These are phyloP conservation scores for Myiagra hebetior DNA, from an alignment of 2,113 vertebrate species.

Conservation along the genomic window DNA sequence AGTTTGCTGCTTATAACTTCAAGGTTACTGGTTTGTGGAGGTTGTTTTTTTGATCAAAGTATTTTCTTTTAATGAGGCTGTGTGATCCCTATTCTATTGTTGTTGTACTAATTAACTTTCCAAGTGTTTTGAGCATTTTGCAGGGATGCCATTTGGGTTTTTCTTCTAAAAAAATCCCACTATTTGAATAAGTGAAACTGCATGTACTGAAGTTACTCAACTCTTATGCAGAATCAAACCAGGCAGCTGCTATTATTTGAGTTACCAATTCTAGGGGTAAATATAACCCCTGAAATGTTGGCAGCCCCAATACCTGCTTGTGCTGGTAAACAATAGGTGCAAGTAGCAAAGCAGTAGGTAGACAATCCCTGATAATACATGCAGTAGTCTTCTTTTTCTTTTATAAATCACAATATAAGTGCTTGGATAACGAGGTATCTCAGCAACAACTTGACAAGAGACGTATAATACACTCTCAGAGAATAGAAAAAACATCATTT, in stretches of 20 bases:
- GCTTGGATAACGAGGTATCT: constrained; percentile 66
- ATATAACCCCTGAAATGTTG: background rate
- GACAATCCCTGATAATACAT: constrained; percentile 45
- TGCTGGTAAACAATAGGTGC: constrained; percentile 22
- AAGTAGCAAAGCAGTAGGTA: constrained; percentile 37
- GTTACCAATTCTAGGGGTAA: background rate
- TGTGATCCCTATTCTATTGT: background rate
- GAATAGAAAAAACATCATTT: constrained; percentile 61
- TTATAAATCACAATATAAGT: constrained; percentile 70
- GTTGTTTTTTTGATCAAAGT: background rate
- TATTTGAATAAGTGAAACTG: background rate
- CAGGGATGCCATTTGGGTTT: background rate
- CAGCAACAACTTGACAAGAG: constrained; percentile 77
- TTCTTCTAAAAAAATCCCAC: fast-evolving
- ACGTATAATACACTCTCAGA: constrained; percentile 68
- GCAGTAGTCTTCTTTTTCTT: constrained; percentile 63
- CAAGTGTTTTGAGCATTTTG: background rate
- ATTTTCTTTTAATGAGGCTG: background rate
- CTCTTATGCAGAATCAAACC: background rate
- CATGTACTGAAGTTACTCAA: background rate
- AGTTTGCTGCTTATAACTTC: background rate
- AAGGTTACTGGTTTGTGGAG: background rate
- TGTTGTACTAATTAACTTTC: background rate
- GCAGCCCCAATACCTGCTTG: background rate
- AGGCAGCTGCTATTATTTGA: background rate